phyloP scores from a whole-genome alignment of 2,797 vertebrate genomes.

The Scyliorhinus canicula region DNA sequence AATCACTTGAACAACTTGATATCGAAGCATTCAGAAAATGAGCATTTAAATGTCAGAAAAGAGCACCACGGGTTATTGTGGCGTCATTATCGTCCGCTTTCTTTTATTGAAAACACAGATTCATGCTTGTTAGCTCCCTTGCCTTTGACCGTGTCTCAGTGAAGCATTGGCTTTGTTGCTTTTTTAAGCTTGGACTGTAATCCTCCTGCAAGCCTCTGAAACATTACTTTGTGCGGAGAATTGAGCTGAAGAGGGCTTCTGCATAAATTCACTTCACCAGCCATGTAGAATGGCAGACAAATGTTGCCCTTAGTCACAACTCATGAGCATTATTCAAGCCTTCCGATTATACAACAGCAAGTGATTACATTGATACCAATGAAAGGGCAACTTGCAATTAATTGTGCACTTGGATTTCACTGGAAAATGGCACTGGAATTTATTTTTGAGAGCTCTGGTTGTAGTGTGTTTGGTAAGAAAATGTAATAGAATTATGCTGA shows the following conservation, averaged over 20 bases:
- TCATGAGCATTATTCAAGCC: not conserved
- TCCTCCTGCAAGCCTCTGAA: not conserved
- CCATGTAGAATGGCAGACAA: not conserved
- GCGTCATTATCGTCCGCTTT: not conserved
- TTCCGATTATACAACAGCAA: not conserved
- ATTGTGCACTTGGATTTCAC: not conserved
- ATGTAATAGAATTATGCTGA: not conserved
- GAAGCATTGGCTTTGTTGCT: not conserved
- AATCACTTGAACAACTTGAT: not conserved
- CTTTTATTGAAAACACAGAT: not conserved
- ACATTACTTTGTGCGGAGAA: not conserved
- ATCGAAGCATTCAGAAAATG: not conserved
- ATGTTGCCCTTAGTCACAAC: not conserved
- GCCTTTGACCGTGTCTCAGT: not conserved
- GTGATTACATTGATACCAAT: not conserved
- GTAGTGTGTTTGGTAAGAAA: not conserved
- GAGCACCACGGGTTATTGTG: not conserved
- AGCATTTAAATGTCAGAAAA: not conserved
- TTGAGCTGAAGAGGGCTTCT: not conserved
- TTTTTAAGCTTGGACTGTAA: not conserved
- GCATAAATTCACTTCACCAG: not conserved
- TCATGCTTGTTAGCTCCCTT: not conserved
- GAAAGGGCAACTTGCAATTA: not conserved
- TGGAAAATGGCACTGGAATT: not conserved
- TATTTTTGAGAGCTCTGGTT: conserved; percentile 14